Evolutionary conservation across 2,797 vertebrate genomes (phyloP), one percentile per base, ranked within the genome.

Genomic region (Cichlasoma orientale): DNA sequence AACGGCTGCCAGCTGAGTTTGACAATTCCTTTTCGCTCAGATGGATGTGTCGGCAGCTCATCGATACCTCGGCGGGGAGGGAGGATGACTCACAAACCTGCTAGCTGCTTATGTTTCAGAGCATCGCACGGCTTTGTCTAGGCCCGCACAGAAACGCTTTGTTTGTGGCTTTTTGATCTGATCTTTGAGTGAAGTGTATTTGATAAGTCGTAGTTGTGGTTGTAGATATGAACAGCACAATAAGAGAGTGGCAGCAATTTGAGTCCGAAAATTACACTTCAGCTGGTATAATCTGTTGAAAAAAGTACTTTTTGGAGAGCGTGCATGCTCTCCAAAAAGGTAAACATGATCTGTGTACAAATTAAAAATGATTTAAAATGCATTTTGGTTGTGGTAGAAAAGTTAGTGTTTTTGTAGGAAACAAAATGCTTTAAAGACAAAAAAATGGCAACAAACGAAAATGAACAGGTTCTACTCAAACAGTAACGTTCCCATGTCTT

Each of bases 11-110:
- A 54, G 75, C 75, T 54, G 61, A 53, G 81, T 16, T 55, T 38
- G 44, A 31, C 16, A 2, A 31, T 55, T 79, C 58, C n/a, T 52
- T 55, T 61, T 12, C 5, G 2, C 59, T 68, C 69, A 56, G 75
- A 68, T 71, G 47, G 55, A 63, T 19, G 56, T 61, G 71, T 47
- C 31, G 14, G 61, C 72, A 41, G 52, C 58, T 75, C 13, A 6
- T 70, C 38, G 13, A 80, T 77, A 11, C 36, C 69, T 74, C 66
- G 3, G 71, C 47, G 5, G 74, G 29, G 63, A 50, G 27, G 71
- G 55, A 71, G 41, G n/a, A 68, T 12, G 55, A 73, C 33, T 58
- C 53, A n/a, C 54, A 33, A 29, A 31, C 4, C 18, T 29, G 61
- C 27, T 50, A 12, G 44, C 25, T 50, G 11, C 44, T 29, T 19